A percentile compares a stretch with the other conserved stretches of the same genome.
Evolutionary conservation across 2,888 invertebrate species (phyloP).

Genomic region (Trilocha varians): DNA sequence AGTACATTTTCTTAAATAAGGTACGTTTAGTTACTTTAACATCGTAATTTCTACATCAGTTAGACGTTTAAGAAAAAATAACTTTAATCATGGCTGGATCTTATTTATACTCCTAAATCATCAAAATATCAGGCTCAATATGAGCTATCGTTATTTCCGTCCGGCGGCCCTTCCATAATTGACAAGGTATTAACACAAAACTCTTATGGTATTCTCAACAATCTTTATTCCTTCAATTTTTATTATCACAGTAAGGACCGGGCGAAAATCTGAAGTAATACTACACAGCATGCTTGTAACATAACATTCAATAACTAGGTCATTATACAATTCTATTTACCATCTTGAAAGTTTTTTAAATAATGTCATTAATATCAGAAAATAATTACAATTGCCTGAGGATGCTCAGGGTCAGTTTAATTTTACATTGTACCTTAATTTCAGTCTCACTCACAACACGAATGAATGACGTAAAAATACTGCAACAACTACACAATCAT

Average conservation of each 20-base stretch:
- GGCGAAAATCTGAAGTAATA: conserved; percentile 69
- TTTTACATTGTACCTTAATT: conserved; percentile 61
- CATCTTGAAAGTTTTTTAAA: conserved; percentile 29
- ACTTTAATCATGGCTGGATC: conserved; percentile 46
- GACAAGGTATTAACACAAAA: conserved; percentile 50
- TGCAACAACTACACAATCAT: conserved; percentile 47
- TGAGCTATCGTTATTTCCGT: conserved; percentile 66
- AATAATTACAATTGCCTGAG: conserved; percentile 38
- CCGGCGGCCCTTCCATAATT: conserved; percentile 55
- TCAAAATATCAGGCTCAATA: conserved; percentile 68
- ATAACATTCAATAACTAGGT: conserved; percentile 55
- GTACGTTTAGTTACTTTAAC: conserved; percentile 32
- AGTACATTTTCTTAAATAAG: conserved; percentile 34
- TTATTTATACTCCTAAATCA: conserved; percentile 54
- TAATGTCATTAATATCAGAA: conserved; percentile 49
- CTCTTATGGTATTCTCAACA: conserved; percentile 30
- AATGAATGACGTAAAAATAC: conserved; percentile 65
- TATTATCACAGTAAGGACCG: conserved; percentile 68
- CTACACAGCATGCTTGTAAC: conserved; percentile 65
- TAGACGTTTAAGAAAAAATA: conserved; percentile 40
- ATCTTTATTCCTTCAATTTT: conserved; percentile 40
- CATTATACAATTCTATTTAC: conserved; percentile 34
- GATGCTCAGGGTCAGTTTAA: conserved; percentile 44
- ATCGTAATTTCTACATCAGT: conserved; percentile 42
- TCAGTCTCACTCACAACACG: conserved; percentile 68